Evolutionary conservation across 2,888 invertebrate genomes (phyloP), one percentile per base, ranked within the genome.

Genomic region (Caradrina kadenii): DNA sequence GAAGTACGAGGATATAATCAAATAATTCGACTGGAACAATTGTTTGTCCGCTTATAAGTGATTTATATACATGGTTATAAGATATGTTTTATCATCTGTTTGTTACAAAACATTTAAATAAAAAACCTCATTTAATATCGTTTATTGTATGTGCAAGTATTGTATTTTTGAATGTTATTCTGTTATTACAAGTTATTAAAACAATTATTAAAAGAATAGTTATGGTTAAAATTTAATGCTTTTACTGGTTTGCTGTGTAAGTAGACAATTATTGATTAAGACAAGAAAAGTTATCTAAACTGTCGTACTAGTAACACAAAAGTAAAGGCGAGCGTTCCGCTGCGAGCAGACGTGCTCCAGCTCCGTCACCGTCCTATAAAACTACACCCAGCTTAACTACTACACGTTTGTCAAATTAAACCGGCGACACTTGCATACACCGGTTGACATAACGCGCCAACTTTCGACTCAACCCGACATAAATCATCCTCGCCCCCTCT

Each of bases 351-450:
- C 55, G 15, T 13, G 39, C n/a, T 26, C 45, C 0, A 5, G 31
- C 15, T 17, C 56, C 55, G 26, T 61, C 15, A 13, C 56, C 55
- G 26, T 61, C 71, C 55, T 77, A 61, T 73, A 55, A 48, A 60
- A 79, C 73, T 75, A 79, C 13, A 49, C 52, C 42, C 26, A 26
- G 49, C 56, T 65, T 56, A 60, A 68, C 49, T 60, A 66, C 50
- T 26, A 35, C 60, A 76, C 77, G 66, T 70, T 66, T 55, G 77
- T 76, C 81, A 66, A 76, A 76, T 76, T 63, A 63, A 61, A 71
- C 66, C 55, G 81, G 61, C 63, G 71, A 80, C 77, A 74, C 81
- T 76, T 80, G 78, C 78, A 77, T 77, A 81, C 78, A 73, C 68
- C 79, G 77, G 73, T 64, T 76, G 78, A 81, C 67, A 60, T 72